These are phyloP conservation scores for Podarcis muralis DNA, from an alignment of 2,113 vertebrate genomes.

Conservation along the genomic window DNA sequence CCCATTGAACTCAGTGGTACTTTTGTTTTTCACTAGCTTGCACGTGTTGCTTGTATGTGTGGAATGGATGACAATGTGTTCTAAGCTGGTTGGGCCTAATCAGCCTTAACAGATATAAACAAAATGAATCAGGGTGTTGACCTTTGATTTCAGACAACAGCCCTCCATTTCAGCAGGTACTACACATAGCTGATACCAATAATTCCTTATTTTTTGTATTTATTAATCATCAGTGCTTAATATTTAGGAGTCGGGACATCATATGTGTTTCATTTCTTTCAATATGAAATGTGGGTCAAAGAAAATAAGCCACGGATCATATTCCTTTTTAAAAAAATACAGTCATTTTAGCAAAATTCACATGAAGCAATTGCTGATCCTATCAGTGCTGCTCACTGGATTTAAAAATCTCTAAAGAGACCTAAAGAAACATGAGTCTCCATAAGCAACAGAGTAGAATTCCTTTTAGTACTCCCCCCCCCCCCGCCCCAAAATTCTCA, in stretches of 20 bases:
- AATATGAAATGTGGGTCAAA: constrained; percentile 55
- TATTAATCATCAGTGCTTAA: constrained; percentile 42
- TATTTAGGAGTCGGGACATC: constrained; percentile 42
- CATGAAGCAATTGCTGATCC: constrained; percentile 62
- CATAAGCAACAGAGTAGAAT: constrained; percentile 65
- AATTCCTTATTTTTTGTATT: constrained; percentile 44
- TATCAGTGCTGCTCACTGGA: constrained; percentile 63
- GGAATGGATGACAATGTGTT: neutral
- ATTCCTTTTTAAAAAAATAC: constrained; percentile 19
- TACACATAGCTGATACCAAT: constrained; percentile 15
- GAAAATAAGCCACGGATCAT: constrained; percentile 46
- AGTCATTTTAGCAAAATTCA: constrained; percentile 48
- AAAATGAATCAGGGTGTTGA: constrained; percentile 31
- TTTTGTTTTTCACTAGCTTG: neutral
- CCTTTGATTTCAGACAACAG: neutral
- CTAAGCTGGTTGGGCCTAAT: neutral
- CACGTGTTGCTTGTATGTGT: neutral
- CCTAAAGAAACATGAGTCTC: constrained; percentile 64
- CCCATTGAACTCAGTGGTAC: neutral
- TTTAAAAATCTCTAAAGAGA: constrained; percentile 73
- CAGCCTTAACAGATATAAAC: neutral
- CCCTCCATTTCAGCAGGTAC: constrained; percentile 46
- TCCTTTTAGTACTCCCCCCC: constrained; percentile 64
- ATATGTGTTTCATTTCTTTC: constrained; percentile 67
- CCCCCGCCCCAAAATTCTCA: neutral